Evolutionary conservation across 2,888 invertebrate genomes (phyloP).

Genomic region (Spodoptera exigua): DNA sequence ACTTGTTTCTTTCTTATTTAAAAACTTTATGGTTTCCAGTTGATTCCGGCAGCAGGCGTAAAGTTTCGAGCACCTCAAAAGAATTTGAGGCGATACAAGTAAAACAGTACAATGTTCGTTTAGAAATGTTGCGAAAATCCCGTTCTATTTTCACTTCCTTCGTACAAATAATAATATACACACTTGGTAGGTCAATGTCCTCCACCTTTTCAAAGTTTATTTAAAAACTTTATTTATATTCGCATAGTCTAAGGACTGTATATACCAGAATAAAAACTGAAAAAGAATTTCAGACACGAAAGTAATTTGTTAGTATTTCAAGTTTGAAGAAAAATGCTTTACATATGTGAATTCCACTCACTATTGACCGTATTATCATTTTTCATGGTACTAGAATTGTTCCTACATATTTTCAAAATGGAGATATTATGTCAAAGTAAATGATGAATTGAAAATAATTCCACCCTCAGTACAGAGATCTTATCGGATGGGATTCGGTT

Average conservation of each 20-base stretch:
- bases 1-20: conserved; percentile 30
- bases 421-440: conserved; percentile 5
- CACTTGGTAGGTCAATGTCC: no score
- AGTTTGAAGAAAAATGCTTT: no score
- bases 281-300: no score
- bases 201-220: neutral
- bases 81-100: conserved; percentile 2
- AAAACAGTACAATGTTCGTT: no score
- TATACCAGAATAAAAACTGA: no score
- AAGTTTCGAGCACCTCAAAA: conserved; percentile 18
- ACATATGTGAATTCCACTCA: no score
- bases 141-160: no score
- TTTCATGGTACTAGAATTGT: no score
- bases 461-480: neutral
- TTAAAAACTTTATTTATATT: neutral
- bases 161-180: no score
- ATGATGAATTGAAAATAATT: conserved; percentile 38
- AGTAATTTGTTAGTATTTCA: no score
- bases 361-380: no score
- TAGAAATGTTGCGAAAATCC: no score
- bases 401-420: neutral
- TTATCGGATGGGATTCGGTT: conserved; percentile 18
- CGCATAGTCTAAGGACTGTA: neutral
- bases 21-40: conserved; percentile 23
- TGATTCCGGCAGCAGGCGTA: conserved; percentile 2